Base-by-base conservation (phyloP, 2,797 vertebrate species). In the Mallotus villosus region DNA sequence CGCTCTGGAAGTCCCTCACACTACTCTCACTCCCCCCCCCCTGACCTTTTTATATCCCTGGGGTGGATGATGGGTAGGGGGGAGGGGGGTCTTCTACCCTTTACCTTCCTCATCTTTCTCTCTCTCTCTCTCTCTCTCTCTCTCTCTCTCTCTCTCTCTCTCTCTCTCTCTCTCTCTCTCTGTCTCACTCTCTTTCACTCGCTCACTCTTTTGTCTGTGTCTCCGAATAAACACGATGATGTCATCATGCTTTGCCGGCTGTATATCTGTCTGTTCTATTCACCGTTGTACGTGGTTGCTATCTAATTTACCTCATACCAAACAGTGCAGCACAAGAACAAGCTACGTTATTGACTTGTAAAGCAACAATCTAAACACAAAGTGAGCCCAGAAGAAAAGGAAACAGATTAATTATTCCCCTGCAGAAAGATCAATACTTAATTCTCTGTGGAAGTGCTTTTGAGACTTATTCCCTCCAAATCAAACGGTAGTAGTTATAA, bases 341-440 rank as follows among this genome's bases (percentile, higher is more conserved):
- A 7, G 17, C 60, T 32, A 8, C 49, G 17, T 16, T 62, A 29
- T 29, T 19, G 60, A 62, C 60, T 16, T 32, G 16, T 62, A 58
- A 58, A 21, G 9, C 8, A 58, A 58, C 57, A 29, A 19, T 27
- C 32, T 7, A 34, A 41, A 53, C n/a, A 21, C 7, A 3, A 19
- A 17, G 53, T 5, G 68, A 25, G 65, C 51, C 8, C 63, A 60
- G 55, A 4, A 21, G 66, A 41, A 25, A 41, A 37, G 34, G 29
- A 70, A 68, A 51, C 68, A 32, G 32, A 51, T 17, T 19, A 57
- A 25, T 34, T 49, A 19, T 8, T 69, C 67, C 66, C 71, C 22
- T 57, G 41, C 60, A 68, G 51, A 49, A 57, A 73, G 74, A 78
- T 80, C 81, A 65, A 78, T 82, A 80, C 63, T 12, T 79, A 63